Evolutionary conservation across 2,888 invertebrate species (phyloP), one percentile per base, ranked within the genome.

Genomic region (Limnephilus marmoratus): DNA sequence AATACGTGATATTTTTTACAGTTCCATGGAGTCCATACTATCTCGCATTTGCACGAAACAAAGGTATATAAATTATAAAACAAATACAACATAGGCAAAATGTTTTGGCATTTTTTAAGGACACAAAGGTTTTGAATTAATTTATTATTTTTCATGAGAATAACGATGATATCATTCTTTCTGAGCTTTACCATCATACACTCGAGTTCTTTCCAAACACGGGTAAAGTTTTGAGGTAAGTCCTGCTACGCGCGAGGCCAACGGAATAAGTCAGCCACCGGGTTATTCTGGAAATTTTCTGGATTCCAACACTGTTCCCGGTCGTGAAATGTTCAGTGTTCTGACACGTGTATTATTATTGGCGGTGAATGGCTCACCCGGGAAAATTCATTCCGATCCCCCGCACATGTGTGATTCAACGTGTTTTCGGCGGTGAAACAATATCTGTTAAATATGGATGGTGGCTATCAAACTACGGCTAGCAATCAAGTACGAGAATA

Each of bases 151-250:
- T 18, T 18, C 53, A 5, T 45, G 18, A 18, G n/a, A 85, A 15
- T 45, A 85, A 85, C 7, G 37, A n/a, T 85, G 85, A 24, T 0
- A 53, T 68, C 18, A 85, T 5, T 85, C 45, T 24, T 85, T 37
- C 24, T 29, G 4, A 85, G 41, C 45, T 85, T 85, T 85, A n/a
- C 85, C n/a, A 37, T 13, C 41, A 41, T n/a, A 11, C 45, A 13
- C 85, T 45, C 41, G 15, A 85, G 3, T 34, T n/a, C 45, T 68
- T 49, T 29, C 45, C 90, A 81, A 82, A 82, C 45, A 29, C 31
- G 88, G 87, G 92, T 81, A 93, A 93, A 93, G 91, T 92, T 93
- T 93, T 93, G 92, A 91, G 92, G 92, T 93, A 93, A 93, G 92
- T 91, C 93, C 91, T 91, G 93, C 92, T 91, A 93, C 85, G 41